Evolutionary conservation across 2,113 vertebrate species (phyloP), one percentile per base, ranked within the genome.

Genomic region (Cyanoliseus patagonus): DNA sequence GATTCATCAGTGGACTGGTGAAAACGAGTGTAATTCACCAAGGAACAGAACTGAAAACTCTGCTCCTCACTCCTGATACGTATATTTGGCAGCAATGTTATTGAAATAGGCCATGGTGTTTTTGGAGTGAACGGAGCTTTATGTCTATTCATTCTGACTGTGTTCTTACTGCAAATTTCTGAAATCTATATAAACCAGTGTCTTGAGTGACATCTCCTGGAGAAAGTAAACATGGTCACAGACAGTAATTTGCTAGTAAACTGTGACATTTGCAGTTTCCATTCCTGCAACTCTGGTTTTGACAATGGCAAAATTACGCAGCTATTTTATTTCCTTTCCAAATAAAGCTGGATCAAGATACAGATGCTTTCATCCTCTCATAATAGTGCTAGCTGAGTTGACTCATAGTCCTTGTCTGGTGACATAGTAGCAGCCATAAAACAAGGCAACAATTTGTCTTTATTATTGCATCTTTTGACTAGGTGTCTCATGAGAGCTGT

Each of bases 151-250:
- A 44, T 91, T 83, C 70, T 69, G 41, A 41, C 52, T 83, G 4
- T 39, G n/a, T 77, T 88, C 73, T 93, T 87, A 47, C 25, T 53
- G 52, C 44, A 89, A 72, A 94, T 13, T 92, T 92, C 20, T 75
- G 63, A 92, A 96, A 85, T 57, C 10, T 66, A 42, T 55, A 23
- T 87, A 96, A 92, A 47, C 14, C 19, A 76, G 18, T 87, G 80
- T 91, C 77, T 90, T 62, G 81, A 92, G 90, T 97, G 97, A 97
- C 95, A 97, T 84, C 96, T 97, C 76, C 93, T 88, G 91, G 94
- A 96, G 87, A 95, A 94, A 91, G 27, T 37, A 92, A 95, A 97
- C 57, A 52, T 41, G 33, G 33, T 75, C 79, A 83, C 46, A 63
- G 35, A 49, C 41, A 83, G 17, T 76, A 95, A 96, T 79, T 72